Evolutionary conservation across 2,888 invertebrate species (phyloP).

Genomic region (Chloroclysta siterata): DNA sequence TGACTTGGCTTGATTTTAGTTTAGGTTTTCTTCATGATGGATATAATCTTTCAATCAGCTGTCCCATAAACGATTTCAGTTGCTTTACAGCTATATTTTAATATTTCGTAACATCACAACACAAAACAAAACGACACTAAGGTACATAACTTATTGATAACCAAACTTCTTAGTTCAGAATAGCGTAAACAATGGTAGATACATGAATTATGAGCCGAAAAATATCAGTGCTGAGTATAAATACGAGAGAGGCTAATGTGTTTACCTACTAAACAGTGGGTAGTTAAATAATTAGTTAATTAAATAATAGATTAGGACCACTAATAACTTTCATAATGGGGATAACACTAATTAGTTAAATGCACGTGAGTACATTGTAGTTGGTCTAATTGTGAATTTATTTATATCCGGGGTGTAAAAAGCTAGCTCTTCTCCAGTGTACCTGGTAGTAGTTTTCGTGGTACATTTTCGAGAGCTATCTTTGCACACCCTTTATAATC

Average conservation of each 20-base stretch:
- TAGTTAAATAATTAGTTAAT: background rate
- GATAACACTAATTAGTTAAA: conserved; percentile 10
- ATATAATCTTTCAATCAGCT: background rate
- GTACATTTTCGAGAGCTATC: too few species aligned
- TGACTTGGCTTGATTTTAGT: too few species aligned
- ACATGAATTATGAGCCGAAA: background rate
- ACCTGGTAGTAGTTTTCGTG: too few species aligned
- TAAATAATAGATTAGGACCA: background rate
- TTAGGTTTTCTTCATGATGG: too few species aligned
- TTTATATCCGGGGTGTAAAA: background rate
- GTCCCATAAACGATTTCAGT: background rate
- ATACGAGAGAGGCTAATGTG: background rate
- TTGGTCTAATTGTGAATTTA: too few species aligned
- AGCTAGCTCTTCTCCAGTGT: background rate
- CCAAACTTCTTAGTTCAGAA: background rate
- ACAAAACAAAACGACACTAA: background rate
- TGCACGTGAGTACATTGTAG: background rate
- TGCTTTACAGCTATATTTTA: too few species aligned
- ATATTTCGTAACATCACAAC: background rate
- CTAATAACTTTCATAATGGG: background rate
- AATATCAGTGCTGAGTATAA: background rate
- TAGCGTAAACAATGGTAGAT: background rate
- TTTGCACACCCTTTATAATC: too few species aligned
- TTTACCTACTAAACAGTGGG: background rate
- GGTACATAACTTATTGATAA: background rate